These are phyloP conservation scores for Sebastes steindachneri DNA, from an alignment of 2,797 vertebrate genomes.

Conservation along the genomic window DNA sequence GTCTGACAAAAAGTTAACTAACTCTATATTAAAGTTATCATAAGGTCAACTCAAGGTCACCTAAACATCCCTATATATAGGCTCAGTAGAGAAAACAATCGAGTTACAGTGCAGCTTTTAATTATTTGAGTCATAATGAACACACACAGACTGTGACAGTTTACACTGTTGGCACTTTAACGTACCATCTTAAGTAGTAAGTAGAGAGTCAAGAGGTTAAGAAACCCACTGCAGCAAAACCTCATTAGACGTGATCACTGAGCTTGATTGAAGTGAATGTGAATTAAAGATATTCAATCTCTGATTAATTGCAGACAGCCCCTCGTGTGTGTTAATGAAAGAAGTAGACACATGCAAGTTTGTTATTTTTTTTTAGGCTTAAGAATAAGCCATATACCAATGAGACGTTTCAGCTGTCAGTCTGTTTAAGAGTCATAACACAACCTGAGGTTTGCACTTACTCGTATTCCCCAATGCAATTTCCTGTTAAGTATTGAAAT, in stretches of 20 bases:
- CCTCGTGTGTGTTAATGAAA: slow-evolving; percentile 9
- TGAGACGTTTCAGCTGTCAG: neutral
- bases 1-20: neutral
- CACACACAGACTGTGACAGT: neutral
- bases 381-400: neutral
- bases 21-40: neutral
- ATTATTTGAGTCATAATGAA: neutral
- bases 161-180: neutral
- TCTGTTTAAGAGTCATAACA: slow-evolving; percentile 6
- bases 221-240: neutral
- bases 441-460: neutral
- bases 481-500: slow-evolving; percentile 22
- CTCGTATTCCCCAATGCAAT: slow-evolving; percentile 29
- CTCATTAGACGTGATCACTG: slow-evolving; percentile 33
- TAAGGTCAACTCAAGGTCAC: neutral
- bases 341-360: neutral
- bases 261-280: slow-evolving; percentile 16
- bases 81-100: neutral
- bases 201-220: slow-evolving; percentile 7
- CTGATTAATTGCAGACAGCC: neutral
- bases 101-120: neutral
- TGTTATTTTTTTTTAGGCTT: neutral
- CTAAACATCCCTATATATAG: neutral
- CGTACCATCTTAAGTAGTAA: neutral
- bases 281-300: slow-evolving; percentile 31